Conservation (phyloP, 2,888 invertebrate species). For the Diarsia brunnea region DNA sequence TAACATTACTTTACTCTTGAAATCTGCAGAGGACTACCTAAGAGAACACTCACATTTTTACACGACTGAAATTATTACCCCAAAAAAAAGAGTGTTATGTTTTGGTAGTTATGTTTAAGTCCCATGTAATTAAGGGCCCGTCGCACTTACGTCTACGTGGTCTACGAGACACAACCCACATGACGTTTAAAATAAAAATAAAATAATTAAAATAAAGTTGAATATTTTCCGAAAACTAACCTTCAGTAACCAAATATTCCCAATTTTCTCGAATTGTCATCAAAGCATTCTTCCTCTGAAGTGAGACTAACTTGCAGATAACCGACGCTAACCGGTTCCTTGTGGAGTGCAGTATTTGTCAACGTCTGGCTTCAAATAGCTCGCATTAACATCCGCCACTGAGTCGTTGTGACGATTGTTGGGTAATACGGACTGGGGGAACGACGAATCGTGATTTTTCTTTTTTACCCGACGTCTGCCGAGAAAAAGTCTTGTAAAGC, state of each 20-base stretch:
- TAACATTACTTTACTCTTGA: neutral
- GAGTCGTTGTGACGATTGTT: conserved; percentile 81
- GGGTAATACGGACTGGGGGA: conserved; percentile 54
- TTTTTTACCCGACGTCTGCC: neutral
- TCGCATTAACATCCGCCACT: conserved; percentile 84
- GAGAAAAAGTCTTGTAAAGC: too few species aligned
- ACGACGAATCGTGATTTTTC: conserved; percentile 11
- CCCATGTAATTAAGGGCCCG: neutral
- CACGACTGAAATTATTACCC: too few species aligned
- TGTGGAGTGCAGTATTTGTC: conserved; percentile 83
- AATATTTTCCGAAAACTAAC: neutral
- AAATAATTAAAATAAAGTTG: too few species aligned
- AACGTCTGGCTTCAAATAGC: conserved; percentile 87
- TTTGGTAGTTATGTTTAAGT: neutral
- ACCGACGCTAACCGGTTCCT: conserved; percentile 80
- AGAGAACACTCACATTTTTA: too few species aligned
- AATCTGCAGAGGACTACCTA: too few species aligned
- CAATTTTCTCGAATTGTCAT: conserved; percentile 37
- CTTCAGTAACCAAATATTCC: neutral
- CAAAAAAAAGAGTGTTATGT: too few species aligned
- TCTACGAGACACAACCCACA: too few species aligned
- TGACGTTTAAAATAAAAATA: too few species aligned
- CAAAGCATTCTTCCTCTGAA: conserved; percentile 10
- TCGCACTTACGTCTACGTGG: too few species aligned
- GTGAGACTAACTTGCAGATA: conserved; percentile 64